Base-by-base conservation (phyloP, 2,113 vertebrate genomes). In the Mormoops blainvillei region DNA sequence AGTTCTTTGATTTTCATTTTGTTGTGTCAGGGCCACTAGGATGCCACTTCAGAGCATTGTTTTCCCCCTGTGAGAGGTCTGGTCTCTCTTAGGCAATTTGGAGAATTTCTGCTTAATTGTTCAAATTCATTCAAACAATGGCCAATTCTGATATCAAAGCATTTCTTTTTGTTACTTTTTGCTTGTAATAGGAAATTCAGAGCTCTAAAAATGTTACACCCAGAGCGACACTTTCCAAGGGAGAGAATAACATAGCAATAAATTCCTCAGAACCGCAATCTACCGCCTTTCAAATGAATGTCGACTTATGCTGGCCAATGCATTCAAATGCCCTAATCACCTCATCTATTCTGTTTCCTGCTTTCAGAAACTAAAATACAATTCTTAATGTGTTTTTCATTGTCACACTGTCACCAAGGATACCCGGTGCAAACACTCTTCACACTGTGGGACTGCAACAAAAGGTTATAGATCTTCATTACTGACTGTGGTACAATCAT, bases 361-460 rank as follows among this genome's bases (percentile, higher is more conserved):
- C 96, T 76, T 95, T 97, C 96, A 84, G 48, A 97, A 87, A 97
- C 91, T 89, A 93, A 97, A 97, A 84, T 92, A 65, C 82, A 95
- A 88, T 96, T 91, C 82, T 94, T 93, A 95, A 89, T 96, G 90
- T 96, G 97, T 96, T 86, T 93, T 93, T 96, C 84, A 92, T 92
- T 97, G 71, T 97, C 93, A 94, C 19, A 83, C 50, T 92, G 41
- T 97, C 91, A 95, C 83, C 68, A 95, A 93, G 58, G 86, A 82
- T 96, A 97, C 97, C 94, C 91, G 87, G 89, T 93, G 28, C 54
- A 91, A 94, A 87, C 70, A 88, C 56, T 95, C 95, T 58, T 87
- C 91, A 24, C 91, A 90, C 38, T 76, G 54, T 84, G 38, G 48
- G 41, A 97, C 89, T 96, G 81, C 83, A 93, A 88, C 87, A 77